phyloP scores from a whole-genome alignment of 2,888 invertebrate species.

The Linnaemya vulpina region DNA sequence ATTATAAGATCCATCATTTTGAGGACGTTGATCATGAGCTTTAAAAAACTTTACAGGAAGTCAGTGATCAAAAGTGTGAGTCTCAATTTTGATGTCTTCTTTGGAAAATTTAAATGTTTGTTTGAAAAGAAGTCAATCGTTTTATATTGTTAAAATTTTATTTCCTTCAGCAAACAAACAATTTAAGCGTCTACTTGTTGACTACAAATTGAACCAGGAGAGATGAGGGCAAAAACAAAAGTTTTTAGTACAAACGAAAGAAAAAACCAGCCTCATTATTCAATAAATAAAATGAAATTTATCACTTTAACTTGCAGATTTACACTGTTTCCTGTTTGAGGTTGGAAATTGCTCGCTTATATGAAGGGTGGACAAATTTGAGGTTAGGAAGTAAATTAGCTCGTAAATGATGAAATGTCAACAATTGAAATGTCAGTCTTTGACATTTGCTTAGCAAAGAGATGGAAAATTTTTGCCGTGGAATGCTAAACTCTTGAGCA shows the following conservation, averaged over 20 bases:
- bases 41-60: slow-evolving; percentile 56
- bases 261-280: slow-evolving; percentile 42
- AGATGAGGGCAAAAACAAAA: not conserved
- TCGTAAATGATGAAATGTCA: not conserved
- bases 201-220: slow-evolving; percentile 28
- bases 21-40: slow-evolving; percentile 49
- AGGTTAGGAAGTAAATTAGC: too few relatives aligned
- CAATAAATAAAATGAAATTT: slow-evolving; percentile 51
- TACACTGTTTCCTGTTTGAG: slow-evolving; percentile 22
- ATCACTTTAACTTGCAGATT: slow-evolving; percentile 33
- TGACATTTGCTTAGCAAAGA: too few relatives aligned
- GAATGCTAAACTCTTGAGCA: too few relatives aligned
- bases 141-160: slow-evolving; percentile 3
- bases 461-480: too few relatives aligned
- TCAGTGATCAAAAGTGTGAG: slow-evolving; percentile 48
- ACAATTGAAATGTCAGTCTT: too few relatives aligned
- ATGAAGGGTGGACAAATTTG: too few relatives aligned
- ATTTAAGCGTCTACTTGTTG: slow-evolving; percentile 59
- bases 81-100: slow-evolving; percentile 19
- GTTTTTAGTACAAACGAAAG: not conserved
- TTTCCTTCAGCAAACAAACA: slow-evolving; percentile 43
- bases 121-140: slow-evolving; percentile 45
- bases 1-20: slow-evolving; percentile 43
- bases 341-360: not conserved
- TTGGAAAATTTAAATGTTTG: slow-evolving; percentile 25